Conservation (phyloP, 2,888 invertebrate genomes). For the Drosophila acutilabella region DNA sequence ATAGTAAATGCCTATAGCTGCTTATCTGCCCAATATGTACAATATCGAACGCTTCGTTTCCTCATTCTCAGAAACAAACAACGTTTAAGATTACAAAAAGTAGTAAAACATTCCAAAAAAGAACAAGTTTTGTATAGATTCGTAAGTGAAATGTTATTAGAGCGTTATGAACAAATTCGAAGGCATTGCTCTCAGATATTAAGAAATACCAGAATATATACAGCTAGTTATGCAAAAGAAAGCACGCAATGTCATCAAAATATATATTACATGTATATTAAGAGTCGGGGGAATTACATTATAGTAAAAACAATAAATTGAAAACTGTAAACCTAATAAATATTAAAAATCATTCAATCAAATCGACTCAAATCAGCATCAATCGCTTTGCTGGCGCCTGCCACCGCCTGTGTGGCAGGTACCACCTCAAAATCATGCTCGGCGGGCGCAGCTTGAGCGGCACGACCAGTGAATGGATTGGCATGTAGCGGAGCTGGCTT, state of each 20-base stretch:
- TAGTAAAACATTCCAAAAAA: slow-evolving; percentile 13
- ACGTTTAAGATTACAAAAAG: slow-evolving; percentile 13
- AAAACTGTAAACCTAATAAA: slow-evolving; percentile 14
- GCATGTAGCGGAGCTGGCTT: slow-evolving; percentile 16
- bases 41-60: slow-evolving; percentile 35
- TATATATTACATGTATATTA: slow-evolving; percentile 24
- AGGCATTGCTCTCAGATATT: slow-evolving; percentile 3
- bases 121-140: slow-evolving; percentile 28
- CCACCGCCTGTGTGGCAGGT: slow-evolving; percentile 16
- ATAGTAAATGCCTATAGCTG: slow-evolving; percentile 39
- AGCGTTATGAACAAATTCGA: slow-evolving; percentile 52
- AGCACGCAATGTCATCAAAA: slow-evolving; percentile 35
- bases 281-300: slow-evolving; percentile 37
- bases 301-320: slow-evolving; percentile 37
- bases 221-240: slow-evolving; percentile 33
- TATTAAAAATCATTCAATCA: slow-evolving; percentile 56
- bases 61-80: slow-evolving; percentile 7
- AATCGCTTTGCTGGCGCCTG: slow-evolving; percentile 10
- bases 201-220: slow-evolving; percentile 18
- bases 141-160: slow-evolving; percentile 53
- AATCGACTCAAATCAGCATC: slow-evolving; percentile 72
- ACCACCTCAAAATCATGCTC: slow-evolving; percentile 76
- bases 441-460: neutral
- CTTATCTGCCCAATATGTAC: slow-evolving; percentile 38
- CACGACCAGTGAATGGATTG: slow-evolving; percentile 56